Base-by-base conservation (phyloP, 2,888 invertebrate species). In the Calliphora vomitoria region DNA sequence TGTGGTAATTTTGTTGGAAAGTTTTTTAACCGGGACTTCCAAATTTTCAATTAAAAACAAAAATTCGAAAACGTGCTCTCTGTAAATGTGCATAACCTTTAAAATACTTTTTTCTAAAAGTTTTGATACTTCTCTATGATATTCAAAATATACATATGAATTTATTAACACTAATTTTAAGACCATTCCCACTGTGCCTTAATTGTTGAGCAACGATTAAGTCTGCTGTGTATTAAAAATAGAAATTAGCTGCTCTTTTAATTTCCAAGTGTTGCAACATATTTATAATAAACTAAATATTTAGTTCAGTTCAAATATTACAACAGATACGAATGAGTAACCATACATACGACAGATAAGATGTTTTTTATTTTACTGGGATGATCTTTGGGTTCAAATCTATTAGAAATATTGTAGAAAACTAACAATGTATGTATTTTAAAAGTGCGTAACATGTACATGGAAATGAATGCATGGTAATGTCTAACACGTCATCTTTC, bases 331-430 rank as follows among this genome's bases (percentile, higher is more conserved):
- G 4, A 41, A 55, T 15, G 4, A 41, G 25, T 13, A n/a, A 20
- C 47, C 2, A n/a, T n/a, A n/a, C 6, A 35, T 35, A 35, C 35
- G 35, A 35, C 38, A 69, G 76, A 83, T 83, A 69, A 83, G 76
- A 83, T 44, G 44, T 13, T n/a, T 53, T 75, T n/a, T 18, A 13
- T 74, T 69, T 50, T 58, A 44, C 35, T 35, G 35, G 35, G 11
- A 80, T 74, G 74, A 79, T 68, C 80, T 80, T 68, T 35, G 60
- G 68, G 79, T 75, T 80, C 74, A 75, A 80, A 68, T 76, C 50
- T 50, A 78, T 75, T 80, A 68, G 31, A 74, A 69, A 82, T 25
- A 25, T 25, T 35, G 35, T 6, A 35, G 6, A 35, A 35, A 35
- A 35, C 4, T 0, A 35, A 35, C 4, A 68, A 44, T 31, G 47